Percentiles rank a stretch among this genome's conserved stretches.
Evolutionary conservation across 35 echinoderm and acorn worm species (phyloP).

Genomic region (Ophiothrix spiculata): DNA sequence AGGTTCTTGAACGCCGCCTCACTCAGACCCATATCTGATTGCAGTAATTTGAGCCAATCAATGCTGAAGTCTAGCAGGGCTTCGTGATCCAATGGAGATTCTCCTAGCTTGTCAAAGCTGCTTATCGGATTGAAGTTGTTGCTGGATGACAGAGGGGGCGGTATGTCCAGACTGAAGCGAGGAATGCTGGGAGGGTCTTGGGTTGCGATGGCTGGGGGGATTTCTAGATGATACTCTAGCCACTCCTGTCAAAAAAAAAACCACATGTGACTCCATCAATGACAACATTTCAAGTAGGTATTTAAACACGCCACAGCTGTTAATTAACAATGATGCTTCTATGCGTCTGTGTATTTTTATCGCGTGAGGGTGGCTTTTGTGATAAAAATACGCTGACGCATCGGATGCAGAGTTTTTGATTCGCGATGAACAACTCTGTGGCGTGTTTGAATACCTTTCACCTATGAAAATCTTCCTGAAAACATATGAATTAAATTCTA

Average conservation of each 20-base stretch:
- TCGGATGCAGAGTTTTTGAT: too few relatives aligned
- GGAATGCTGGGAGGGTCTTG: constrained; percentile 27
- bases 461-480: too few relatives aligned
- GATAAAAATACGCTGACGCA: too few relatives aligned
- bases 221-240: constrained; percentile 73
- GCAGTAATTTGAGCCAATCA: constrained; percentile 62
- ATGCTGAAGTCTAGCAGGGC: constrained; percentile 43
- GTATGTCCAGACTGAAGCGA: neutral
- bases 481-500: too few relatives aligned
- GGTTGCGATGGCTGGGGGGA: constrained; percentile 56
- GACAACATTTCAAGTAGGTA: too few relatives aligned
- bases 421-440: too few relatives aligned
- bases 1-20: constrained; percentile 73
- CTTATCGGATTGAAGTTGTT: constrained; percentile 49
- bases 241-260: constrained; percentile 51
- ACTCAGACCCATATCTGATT: constrained; percentile 76
- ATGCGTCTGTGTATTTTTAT: too few relatives aligned
- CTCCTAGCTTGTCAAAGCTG: constrained; percentile 40
- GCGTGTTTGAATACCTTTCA: too few relatives aligned
- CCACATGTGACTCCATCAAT: neutral
- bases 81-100: constrained; percentile 47
- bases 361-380: too few relatives aligned
- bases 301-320: too few relatives aligned
- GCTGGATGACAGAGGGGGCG: neutral
- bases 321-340: too few relatives aligned